Evolutionary conservation across 1,140 invertebrate genomes (phyloP).

Genomic region (Conus ventricosus): DNA sequence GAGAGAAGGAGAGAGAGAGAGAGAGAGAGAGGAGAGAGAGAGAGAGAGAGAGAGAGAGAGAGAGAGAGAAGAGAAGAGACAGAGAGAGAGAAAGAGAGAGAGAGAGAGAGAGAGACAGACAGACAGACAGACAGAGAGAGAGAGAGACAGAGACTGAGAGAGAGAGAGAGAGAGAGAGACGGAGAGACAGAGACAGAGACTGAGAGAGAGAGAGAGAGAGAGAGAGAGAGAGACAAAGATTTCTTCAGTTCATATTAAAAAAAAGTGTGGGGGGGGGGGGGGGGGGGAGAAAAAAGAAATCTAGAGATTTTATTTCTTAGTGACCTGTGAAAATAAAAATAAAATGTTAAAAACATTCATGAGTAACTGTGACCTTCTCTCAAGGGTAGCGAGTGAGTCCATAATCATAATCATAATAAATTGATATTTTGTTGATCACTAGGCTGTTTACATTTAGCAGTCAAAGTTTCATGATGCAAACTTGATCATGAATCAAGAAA

Average conservation of each 20-base stretch:
- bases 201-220: not conserved
- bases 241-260: not conserved
- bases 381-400: no score
- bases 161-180: conserved; percentile 9
- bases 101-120: not conserved
- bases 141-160: conserved; percentile 13
- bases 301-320: not conserved
- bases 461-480: no score
- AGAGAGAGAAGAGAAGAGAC: not conserved
- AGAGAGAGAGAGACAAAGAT: not conserved
- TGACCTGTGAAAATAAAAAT: not conserved
- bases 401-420: no score
- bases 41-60: not conserved
- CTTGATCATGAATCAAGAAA: no score
- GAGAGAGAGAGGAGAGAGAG: not conserved
- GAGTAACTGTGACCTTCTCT: no score
- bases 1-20: conserved; percentile 1
- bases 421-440: no score
- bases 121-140: conserved; percentile 33
- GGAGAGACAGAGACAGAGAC: not conserved
- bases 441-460: no score
- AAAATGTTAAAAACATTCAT: no score
- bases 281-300: no score
- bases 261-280: not conserved
- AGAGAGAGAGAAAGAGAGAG: not conserved